A percentile compares a stretch with the other conserved stretches of the same genome.
Evolutionary conservation across 2,888 invertebrate genomes (phyloP).

Genomic region (Sarcophaga caerulescens): DNA sequence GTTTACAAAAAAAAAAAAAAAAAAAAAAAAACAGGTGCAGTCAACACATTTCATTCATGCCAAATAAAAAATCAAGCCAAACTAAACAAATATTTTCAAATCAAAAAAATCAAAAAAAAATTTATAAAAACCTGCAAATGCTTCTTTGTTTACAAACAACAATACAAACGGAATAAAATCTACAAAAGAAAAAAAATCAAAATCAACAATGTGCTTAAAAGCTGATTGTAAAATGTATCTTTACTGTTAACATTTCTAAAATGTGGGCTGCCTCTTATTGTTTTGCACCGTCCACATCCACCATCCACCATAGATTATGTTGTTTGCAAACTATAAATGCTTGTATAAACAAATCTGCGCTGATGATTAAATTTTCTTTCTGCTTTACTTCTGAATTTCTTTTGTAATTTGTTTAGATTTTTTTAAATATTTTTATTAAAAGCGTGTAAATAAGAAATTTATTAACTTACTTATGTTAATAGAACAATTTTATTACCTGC

Average conservation of each 20-base stretch:
- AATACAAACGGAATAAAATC: constrained; percentile 34
- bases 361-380: constrained; percentile 6
- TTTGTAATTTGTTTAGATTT: constrained; percentile 3
- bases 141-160: constrained; percentile 43
- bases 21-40: constrained; percentile 63
- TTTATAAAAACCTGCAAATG: constrained; percentile 52
- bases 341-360: constrained; percentile 29
- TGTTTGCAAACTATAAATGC: constrained; percentile 14
- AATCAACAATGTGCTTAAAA: constrained; percentile 46
- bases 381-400: constrained; percentile 11
- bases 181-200: not conserved
- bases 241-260: constrained; percentile 43
- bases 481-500: too few species aligned
- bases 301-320: constrained; percentile 24
- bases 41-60: constrained; percentile 47
- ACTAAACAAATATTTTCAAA: constrained; percentile 36
- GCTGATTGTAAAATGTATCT: constrained; percentile 60
- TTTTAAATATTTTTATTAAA: too few species aligned
- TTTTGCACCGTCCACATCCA: constrained; percentile 15
- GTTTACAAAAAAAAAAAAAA: not conserved
- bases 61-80: constrained; percentile 26
- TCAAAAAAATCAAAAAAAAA: constrained; percentile 6
- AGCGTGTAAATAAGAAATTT: too few species aligned
- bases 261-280: constrained; percentile 56
- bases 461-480: too few species aligned